Percentiles rank a stretch among this genome's conserved stretches.
These are phyloP conservation scores for Hirundo rustica DNA, from an alignment of 2,797 vertebrate genomes.

Conservation along the genomic window DNA sequence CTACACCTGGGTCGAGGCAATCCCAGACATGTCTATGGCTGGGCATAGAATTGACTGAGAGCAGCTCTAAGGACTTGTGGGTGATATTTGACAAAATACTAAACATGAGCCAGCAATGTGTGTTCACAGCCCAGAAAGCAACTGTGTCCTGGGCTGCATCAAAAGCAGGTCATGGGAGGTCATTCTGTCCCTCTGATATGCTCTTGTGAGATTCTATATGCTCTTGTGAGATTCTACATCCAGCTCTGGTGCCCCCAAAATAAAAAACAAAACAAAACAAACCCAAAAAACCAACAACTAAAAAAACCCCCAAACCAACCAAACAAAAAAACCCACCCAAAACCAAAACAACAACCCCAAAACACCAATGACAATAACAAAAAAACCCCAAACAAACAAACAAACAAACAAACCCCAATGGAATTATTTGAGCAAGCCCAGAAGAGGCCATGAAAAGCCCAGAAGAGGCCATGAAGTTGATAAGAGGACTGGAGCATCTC, in stretches of 20 bases:
- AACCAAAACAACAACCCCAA: too few relatives aligned
- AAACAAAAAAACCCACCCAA: too few relatives aligned
- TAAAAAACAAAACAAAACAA: neutral
- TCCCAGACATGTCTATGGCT: neutral
- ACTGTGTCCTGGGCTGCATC: neutral
- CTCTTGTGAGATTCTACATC: neutral
- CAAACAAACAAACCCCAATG: too few relatives aligned
- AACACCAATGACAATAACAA: too few relatives aligned
- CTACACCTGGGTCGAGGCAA: fast-evolving
- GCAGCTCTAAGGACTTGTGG: neutral
- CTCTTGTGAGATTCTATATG: neutral
- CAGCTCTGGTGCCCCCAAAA: neutral
- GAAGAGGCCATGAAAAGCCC: neutral
- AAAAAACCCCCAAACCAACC: too few relatives aligned
- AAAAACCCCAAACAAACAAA: too few relatives aligned
- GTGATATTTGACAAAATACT: neutral
- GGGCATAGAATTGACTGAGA: too few relatives aligned
- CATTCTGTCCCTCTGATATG: neutral
- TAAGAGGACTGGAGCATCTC: neutral
- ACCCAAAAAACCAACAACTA: too few relatives aligned
- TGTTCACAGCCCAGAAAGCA: neutral
- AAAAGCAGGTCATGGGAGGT: neutral
- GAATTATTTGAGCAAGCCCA: neutral
- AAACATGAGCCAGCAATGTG: neutral
- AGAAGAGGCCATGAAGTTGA: neutral